phyloP scores from a whole-genome alignment of 2,113 vertebrate species.

The Recurvirostra avosetta region DNA sequence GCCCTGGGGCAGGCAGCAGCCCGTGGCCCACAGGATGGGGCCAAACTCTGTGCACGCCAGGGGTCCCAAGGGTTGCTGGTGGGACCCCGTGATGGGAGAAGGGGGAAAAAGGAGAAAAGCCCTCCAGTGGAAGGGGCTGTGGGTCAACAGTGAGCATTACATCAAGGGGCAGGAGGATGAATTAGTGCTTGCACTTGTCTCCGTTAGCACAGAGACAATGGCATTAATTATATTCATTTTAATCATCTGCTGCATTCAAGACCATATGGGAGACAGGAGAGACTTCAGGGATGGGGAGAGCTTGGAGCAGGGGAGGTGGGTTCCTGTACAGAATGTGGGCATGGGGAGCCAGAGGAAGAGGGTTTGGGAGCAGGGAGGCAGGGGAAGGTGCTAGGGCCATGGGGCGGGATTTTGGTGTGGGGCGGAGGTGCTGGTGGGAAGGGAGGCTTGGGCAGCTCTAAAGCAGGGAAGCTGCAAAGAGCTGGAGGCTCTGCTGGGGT shows the following conservation, averaged over 20 bases:
- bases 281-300: neutral
- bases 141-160: neutral
- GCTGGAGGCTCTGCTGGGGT: neutral
- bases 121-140: neutral
- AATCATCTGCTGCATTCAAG: neutral
- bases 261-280: neutral
- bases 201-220: neutral
- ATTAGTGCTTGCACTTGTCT: conserved; percentile 17
- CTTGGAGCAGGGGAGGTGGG: neutral
- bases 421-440: neutral
- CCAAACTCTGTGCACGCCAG: rapidly evolving
- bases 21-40: rapidly evolving
- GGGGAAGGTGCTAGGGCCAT: too few relatives aligned
- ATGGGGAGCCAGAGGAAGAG: rapidly evolving
- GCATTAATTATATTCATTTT: neutral
- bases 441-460: neutral
- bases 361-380: neutral
- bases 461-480: neutral
- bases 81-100: neutral
- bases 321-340: neutral
- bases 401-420: neutral
- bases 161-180: neutral
- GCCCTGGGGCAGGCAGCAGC: neutral
- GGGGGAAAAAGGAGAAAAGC: neutral
- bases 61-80: neutral